Evolutionary conservation across 2,888 invertebrate genomes (phyloP).

Genomic region (Phyllotreta striolata): DNA sequence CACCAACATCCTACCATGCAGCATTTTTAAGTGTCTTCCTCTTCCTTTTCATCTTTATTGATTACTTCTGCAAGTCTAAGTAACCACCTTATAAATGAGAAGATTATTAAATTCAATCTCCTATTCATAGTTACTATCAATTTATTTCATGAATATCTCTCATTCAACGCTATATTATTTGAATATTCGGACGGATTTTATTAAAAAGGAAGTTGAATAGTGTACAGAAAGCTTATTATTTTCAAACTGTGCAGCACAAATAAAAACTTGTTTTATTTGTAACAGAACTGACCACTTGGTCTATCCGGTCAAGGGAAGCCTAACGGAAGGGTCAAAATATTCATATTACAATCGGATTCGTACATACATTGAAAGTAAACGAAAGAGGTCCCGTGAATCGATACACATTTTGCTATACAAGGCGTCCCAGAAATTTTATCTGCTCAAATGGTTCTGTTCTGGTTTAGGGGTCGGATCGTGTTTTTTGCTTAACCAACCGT

Average conservation of each 20-base stretch:
- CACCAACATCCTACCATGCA: too few species aligned
- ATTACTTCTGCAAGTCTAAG: too few species aligned
- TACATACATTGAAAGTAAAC: constrained; percentile 1
- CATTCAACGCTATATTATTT: too few species aligned
- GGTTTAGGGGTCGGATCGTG: neutral
- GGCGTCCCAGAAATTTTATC: neutral
- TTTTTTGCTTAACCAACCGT: constrained; percentile 12
- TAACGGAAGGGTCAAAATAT: constrained; percentile 23
- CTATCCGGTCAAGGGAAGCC: constrained; percentile 24
- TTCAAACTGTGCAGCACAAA: constrained; percentile 43
- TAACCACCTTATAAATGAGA: too few species aligned
- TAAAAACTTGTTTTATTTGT: constrained; percentile 45
- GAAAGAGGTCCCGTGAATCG: neutral
- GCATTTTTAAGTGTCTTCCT: too few species aligned
- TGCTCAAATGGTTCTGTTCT: neutral
- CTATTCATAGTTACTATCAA: too few species aligned
- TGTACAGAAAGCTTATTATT: constrained; percentile 40
- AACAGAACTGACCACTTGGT: constrained; percentile 35
- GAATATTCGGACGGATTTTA: too few species aligned
- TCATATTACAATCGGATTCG: constrained; percentile 1
- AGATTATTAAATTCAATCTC: too few species aligned
- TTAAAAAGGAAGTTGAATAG: too few species aligned
- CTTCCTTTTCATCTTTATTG: too few species aligned
- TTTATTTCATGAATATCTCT: too few species aligned
- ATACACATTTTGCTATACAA: neutral